These are phyloP conservation scores for Colletes collaris DNA, from an alignment of 2,888 invertebrate species.

Conservation along the genomic window DNA sequence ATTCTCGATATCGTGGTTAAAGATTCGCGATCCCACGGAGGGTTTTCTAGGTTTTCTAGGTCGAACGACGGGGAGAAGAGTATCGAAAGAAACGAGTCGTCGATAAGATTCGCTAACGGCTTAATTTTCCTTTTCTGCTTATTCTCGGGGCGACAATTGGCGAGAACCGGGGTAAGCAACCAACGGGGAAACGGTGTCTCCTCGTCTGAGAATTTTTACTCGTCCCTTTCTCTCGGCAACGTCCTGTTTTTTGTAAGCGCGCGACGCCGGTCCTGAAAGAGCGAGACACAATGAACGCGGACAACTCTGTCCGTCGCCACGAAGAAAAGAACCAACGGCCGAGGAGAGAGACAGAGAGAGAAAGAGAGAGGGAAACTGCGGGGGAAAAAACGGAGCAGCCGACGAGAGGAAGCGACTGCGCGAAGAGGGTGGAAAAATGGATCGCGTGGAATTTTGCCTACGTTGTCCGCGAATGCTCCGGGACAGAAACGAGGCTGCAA, in stretches of 20 bases:
- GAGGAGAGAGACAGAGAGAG: neutral
- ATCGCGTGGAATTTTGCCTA: constrained; percentile 3
- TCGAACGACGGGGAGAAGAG: no score
- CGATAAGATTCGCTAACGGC: constrained; percentile 27
- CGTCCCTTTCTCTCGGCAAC: constrained; percentile 16
- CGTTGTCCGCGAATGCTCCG: neutral
- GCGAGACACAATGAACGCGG: constrained; percentile 49
- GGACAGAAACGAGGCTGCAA: no score
- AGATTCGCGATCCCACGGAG: no score
- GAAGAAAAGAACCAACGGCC: constrained; percentile 30
- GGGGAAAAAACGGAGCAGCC: constrained; percentile 1
- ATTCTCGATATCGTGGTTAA: no score
- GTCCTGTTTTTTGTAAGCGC: constrained; percentile 34
- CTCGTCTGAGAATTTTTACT: constrained; percentile 32
- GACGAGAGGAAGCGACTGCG: neutral
- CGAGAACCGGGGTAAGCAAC: neutral
- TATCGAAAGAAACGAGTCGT: no score
- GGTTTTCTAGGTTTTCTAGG: no score
- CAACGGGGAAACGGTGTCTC: neutral
- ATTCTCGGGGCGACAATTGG: constrained; percentile 27
- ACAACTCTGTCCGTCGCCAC: constrained; percentile 55
- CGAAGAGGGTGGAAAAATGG: constrained; percentile 20
- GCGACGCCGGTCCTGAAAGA: constrained; percentile 33
- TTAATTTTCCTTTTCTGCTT: constrained; percentile 44
- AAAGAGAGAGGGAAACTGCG: neutral